Evolutionary conservation across 2,797 vertebrate species (phyloP), one percentile per base, ranked within the genome.

Genomic region (Hapalemur alaotrensis): DNA sequence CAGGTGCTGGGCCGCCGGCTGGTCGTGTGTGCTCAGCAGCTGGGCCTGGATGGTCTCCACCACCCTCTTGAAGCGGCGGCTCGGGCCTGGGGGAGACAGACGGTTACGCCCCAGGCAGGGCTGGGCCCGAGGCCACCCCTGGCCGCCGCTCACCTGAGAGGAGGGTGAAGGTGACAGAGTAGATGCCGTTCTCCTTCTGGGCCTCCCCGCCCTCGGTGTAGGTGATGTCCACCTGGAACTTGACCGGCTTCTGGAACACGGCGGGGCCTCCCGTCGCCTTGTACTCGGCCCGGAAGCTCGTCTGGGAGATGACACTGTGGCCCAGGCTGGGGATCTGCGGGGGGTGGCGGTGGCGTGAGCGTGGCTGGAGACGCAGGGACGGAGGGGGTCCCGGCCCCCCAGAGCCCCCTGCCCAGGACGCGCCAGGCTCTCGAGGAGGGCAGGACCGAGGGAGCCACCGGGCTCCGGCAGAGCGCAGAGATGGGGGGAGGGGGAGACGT

Each of bases 281-380:
- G 97, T 99, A 99, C 97, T 99, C 99, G 10, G 99, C 99, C 97
- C 99, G 99, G 98, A 99, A 99, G 98, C 99, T 99, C 75, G 99
- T 99, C 98, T 99, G 99, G 57, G 99, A 99, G 98, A 99, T 99
- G 97, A 99, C 99, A n/a, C 99, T 99, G 99, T 99, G 99, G 98
- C 99, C 99, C 98, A 99, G 99, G 98, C 99, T 99, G 95, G 99
- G 99, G 92, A 99, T 99, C 99, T 99, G 98, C 0, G 0, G 79
- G n/a, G 69, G 0, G 7, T 8, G 15, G n/a, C 28, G 4, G 63
- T 4, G 15, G 17, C 20, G 63, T 65, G 17, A 65, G 63, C 15
- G 38, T 0, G 13, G 35, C 6, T 35, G 6, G 5, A 14, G 59
- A 35, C 1, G 1, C 11, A 1, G 46, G 15, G 46, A n/a, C 46